These are phyloP conservation scores for Glaucomys volans DNA, from an alignment of 2,113 vertebrate species.

Conservation along the genomic window DNA sequence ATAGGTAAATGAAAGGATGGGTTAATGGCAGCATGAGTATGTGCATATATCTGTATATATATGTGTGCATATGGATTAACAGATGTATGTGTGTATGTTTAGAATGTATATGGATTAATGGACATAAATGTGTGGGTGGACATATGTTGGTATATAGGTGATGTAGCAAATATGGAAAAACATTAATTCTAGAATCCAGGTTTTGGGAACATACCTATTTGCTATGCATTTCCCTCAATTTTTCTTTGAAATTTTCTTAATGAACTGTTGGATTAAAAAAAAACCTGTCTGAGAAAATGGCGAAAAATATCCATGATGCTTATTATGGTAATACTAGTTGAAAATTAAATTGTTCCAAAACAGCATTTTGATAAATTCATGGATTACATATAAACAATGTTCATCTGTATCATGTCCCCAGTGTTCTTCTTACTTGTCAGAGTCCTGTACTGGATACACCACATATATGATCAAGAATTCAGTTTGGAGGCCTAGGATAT, in stretches of 20 bases:
- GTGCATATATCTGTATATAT: neutral
- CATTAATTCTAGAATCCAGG: neutral
- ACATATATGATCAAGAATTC: neutral
- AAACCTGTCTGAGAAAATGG: neutral
- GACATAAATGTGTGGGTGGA: neutral
- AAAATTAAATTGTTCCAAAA: neutral
- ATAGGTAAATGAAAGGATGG: neutral
- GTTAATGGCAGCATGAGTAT: neutral
- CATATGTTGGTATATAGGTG: neutral
- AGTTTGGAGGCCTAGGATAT: neutral
- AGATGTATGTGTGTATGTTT: too few relatives aligned
- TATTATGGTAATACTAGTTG: neutral
- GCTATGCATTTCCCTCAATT: neutral
- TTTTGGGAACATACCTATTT: neutral
- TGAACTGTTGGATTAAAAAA: neutral
- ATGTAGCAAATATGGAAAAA: neutral
- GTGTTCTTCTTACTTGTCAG: neutral
- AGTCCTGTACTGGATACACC: neutral
- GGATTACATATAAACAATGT: neutral
- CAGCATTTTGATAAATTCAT: neutral
- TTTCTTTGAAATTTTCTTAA: conserved; percentile 11
- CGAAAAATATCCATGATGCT: neutral
- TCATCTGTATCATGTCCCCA: neutral
- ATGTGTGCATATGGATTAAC: neutral
- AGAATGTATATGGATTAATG: neutral